Evolutionary conservation across 2,888 invertebrate species (phyloP), one percentile per base, ranked within the genome.

Genomic region (Cerceris ruficornis): DNA sequence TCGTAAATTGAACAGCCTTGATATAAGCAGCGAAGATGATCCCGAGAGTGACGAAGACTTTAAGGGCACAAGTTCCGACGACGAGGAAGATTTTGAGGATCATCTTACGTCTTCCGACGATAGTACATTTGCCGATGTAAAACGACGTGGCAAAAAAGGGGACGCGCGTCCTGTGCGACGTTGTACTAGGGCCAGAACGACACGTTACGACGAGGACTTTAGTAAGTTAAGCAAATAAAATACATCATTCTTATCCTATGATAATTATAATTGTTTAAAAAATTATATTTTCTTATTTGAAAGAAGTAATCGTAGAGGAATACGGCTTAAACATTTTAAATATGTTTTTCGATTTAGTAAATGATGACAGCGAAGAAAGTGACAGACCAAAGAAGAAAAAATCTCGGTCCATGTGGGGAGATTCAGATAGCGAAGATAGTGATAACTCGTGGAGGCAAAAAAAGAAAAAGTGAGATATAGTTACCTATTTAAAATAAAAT

Each of bases 1-100:
- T 49, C 94, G 97, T 42, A 96, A 96, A 86, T 92, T 98, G 57
- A 97, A 97, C 89, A 96, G 96, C 61, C 93, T 98, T 66, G 97
- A 97, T 86, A 95, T 96, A n/a, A 94, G 95, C 41, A 96, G 96
- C 54, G 96, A 96, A 89, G 96, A 97, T 82, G 96, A 97, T 91
- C 95, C 95, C 46, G 95, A 94, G 71, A 97, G 96, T 0, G 98
- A 98, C 89, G 98, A 98, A 91, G 98, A 98, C 92, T 98, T 98
- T 90, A 97, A 97, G 90, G 97, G 97, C n/a, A 67, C 96, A 0
- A 96, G 96, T 94, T 96, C 92, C 0, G 91, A 91, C 0, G 92
- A 92, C 0, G 95, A 95, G 60, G 95, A 95, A 41, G 94, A 94
- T 68, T 93, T 93, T 42, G 94, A 93, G 9, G 93, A 93, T 65